A percentile compares a stretch with the other conserved stretches of the same genome.
These are phyloP conservation scores for Cotesia typhae DNA, from an alignment of 1,140 invertebrate species.

Conservation along the genomic window DNA sequence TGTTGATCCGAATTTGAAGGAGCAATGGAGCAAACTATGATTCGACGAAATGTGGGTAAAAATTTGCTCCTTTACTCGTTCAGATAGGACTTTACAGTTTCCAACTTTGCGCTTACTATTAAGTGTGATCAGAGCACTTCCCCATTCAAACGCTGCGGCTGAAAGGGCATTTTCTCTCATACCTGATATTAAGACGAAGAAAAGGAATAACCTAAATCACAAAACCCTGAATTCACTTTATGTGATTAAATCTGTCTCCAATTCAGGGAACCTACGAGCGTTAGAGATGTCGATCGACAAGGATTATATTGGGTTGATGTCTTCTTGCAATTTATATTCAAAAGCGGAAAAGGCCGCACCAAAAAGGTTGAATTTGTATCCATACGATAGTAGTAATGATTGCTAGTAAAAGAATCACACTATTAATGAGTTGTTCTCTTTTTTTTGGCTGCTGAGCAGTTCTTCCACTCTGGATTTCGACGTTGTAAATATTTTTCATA, in stretches of 20 bases:
- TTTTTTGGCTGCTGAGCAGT: no score
- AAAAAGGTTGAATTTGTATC: constrained; percentile 10
- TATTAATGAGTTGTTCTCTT: no score
- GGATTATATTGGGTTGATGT: not conserved
- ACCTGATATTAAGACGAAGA: constrained; percentile 29
- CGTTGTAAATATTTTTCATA: no score
- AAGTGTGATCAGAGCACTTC: no score
- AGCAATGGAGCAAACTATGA: no score
- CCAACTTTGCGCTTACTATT: no score
- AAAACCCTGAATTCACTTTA: constrained; percentile 31
- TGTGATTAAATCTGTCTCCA: constrained; percentile 33
- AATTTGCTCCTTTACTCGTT: no score
- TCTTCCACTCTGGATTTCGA: no score
- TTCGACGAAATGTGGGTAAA: no score
- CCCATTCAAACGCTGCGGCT: constrained; percentile 37
- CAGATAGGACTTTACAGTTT: no score
- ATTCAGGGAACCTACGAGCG: constrained; percentile 5
- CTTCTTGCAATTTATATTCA: constrained; percentile 10
- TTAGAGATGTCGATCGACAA: not conserved
- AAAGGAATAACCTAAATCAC: constrained; percentile 29
- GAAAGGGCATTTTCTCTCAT: constrained; percentile 36
- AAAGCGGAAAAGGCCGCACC: not conserved
- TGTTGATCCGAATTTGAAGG: not conserved
- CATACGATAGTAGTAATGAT: constrained; percentile 13
- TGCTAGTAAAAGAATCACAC: not conserved